A percentile compares a stretch with the other conserved stretches of the same genome.
Evolutionary conservation across 2,113 vertebrate genomes (phyloP).

Genomic region (Otolemur garnettii): DNA sequence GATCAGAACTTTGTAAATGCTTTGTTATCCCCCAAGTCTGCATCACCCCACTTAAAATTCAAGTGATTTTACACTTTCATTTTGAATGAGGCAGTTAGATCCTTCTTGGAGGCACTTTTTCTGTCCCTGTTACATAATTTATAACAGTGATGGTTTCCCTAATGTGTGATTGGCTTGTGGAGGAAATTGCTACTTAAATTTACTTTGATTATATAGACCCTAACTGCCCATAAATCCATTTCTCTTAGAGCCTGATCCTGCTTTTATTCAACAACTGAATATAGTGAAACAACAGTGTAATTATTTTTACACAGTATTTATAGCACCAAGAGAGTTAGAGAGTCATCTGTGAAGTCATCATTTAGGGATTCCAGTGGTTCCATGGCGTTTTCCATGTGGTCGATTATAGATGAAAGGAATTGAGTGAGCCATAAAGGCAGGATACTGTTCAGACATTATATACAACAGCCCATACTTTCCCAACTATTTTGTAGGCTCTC

Average conservation of each 20-base stretch:
- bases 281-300: background rate
- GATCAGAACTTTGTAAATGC: background rate
- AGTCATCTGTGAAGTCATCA: background rate
- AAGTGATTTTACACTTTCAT: conserved; percentile 55
- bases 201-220: conserved; percentile 39
- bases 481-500: background rate
- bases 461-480: background rate
- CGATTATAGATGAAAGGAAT: conserved; percentile 4
- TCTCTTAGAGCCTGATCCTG: conserved; percentile 37
- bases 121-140: conserved; percentile 38
- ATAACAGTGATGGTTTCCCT: conserved; percentile 12
- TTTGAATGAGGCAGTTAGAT: conserved; percentile 47
- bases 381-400: background rate
- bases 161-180: conserved; percentile 46
- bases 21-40: conserved; percentile 10
- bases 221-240: conserved; percentile 57
- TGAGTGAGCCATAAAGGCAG: conserved; percentile 5
- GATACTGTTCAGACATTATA: background rate
- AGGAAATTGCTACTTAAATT: conserved; percentile 62
- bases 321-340: conserved; percentile 25
- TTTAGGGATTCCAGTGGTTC: background rate
- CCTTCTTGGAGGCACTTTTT: conserved; percentile 19
- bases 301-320: conserved; percentile 44
- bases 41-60: conserved; percentile 40
- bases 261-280: conserved; percentile 58